Evolutionary conservation across 2,888 invertebrate genomes (phyloP).

Genomic region (Drosophila picticornis): DNA sequence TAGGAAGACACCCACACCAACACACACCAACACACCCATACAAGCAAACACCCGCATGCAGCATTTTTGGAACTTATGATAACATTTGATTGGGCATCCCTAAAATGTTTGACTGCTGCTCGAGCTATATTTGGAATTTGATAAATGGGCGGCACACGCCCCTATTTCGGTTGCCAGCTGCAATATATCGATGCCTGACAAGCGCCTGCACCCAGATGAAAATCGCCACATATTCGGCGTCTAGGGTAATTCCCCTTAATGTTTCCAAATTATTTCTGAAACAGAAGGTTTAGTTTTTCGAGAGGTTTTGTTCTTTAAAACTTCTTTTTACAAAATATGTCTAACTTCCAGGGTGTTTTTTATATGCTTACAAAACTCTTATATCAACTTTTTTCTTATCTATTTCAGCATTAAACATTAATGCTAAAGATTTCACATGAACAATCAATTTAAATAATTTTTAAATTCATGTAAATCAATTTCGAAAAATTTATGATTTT

Average conservation of each 20-base stretch:
- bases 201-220: constrained; percentile 8
- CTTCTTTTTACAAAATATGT: not conserved
- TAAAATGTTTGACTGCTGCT: constrained; percentile 12
- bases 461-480: not conserved
- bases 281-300: too few species aligned
- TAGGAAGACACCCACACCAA: constrained; percentile 31
- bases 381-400: not conserved
- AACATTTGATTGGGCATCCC: constrained; percentile 59
- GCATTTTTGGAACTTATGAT: constrained; percentile 54
- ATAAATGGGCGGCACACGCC: constrained; percentile 68
- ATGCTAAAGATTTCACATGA: not conserved
- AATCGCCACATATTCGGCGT: too few species aligned
- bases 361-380: not conserved
- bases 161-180: constrained; percentile 39
- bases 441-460: not conserved
- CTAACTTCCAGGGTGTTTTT: not conserved
- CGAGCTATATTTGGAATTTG: constrained; percentile 58
- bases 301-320: too few species aligned
- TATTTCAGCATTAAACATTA: not conserved
- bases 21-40: not conserved
- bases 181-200: constrained; percentile 11
- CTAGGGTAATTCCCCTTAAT: not conserved
- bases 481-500: not conserved
- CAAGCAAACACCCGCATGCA: constrained; percentile 6
- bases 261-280: too few species aligned